phyloP scores from a whole-genome alignment of 2,113 vertebrate species.

The Calyptommatus sinebrachiatus region DNA sequence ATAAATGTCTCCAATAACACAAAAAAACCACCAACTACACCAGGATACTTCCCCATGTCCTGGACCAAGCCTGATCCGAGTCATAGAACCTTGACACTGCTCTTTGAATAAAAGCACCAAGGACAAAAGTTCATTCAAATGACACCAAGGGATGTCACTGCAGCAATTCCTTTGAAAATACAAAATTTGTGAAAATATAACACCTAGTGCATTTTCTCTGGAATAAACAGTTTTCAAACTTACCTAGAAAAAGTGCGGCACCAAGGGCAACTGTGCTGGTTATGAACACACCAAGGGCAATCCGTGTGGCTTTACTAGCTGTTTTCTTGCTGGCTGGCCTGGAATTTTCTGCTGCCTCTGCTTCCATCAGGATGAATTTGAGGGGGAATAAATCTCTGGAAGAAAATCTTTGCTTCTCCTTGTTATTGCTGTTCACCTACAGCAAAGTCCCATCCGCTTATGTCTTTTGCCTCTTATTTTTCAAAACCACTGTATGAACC shows the following conservation, averaged over 20 bases:
- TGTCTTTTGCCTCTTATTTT: conserved; percentile 53
- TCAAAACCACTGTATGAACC: conserved; percentile 52
- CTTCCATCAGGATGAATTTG: conserved; percentile 67
- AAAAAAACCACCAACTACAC: background rate
- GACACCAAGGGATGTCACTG: background rate
- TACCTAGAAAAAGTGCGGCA: conserved; percentile 73
- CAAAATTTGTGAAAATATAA: background rate
- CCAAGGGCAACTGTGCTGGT: conserved; percentile 70
- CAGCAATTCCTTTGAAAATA: background rate
- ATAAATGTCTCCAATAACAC: background rate
- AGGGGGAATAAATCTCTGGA: background rate
- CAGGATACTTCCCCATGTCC: background rate
- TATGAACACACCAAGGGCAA: conserved; percentile 68
- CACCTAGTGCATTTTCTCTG: background rate
- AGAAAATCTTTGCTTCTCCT: conserved; percentile 52
- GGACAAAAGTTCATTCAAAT: background rate
- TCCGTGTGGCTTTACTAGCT: conserved; percentile 59
- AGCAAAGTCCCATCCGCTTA: conserved; percentile 60
- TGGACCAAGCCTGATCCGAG: background rate
- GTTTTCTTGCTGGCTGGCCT: conserved; percentile 46
- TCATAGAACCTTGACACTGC: background rate
- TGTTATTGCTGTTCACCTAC: conserved; percentile 48
- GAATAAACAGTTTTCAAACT: conserved; percentile 46
- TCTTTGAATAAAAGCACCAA: background rate
- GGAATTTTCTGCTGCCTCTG: conserved; percentile 59